These are phyloP conservation scores for Andrena bicolor DNA, from an alignment of 2,888 invertebrate species.

Conservation along the genomic window DNA sequence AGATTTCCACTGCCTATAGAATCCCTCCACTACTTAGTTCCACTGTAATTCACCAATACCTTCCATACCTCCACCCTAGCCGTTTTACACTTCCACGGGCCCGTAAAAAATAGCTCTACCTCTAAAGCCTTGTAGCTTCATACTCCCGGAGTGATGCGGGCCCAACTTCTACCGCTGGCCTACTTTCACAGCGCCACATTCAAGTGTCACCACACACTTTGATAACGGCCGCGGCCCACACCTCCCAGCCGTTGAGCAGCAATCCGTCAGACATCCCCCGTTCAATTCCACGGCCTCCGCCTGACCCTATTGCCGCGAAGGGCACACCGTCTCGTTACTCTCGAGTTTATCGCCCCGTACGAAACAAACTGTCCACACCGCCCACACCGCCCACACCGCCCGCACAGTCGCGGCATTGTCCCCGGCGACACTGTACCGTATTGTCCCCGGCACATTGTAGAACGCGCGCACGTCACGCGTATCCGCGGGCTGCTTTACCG, in stretches of 20 bases:
- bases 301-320: slow-evolving; percentile 1
- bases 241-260: no score
- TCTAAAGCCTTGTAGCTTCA: no score
- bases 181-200: no score
- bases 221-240: not conserved
- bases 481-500: slow-evolving; percentile 49
- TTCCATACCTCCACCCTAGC: not conserved
- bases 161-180: no score
- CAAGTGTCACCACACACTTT: not conserved
- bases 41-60: not conserved
- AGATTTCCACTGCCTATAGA: not conserved
- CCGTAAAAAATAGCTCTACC: no score
- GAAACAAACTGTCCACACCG: slow-evolving; percentile 35
- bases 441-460: slow-evolving; percentile 23
- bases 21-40: not conserved
- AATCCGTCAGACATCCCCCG: not conserved
- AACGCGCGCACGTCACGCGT: slow-evolving; percentile 43
- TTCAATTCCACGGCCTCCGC: not conserved
- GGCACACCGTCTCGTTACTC: not conserved
- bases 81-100: not conserved
- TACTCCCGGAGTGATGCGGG: no score
- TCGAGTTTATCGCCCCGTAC: slow-evolving; percentile 17
- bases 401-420: slow-evolving; percentile 18
- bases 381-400: slow-evolving; percentile 6
- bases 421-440: slow-evolving; percentile 17